phyloP scores from a whole-genome alignment of 2,113 vertebrate species.

The Aphelocoma coerulescens region DNA sequence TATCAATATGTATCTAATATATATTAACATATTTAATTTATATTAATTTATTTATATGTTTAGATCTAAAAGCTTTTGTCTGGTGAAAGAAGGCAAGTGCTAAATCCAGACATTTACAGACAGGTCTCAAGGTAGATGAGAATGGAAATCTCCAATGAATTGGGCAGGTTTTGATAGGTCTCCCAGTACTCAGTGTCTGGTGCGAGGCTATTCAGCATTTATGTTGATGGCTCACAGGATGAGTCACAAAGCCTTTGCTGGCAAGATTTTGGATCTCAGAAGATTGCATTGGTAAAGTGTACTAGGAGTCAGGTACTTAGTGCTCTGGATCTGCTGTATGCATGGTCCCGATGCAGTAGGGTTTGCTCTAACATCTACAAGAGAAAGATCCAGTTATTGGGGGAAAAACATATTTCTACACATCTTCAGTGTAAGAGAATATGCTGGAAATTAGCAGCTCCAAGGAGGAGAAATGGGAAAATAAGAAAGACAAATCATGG shows the following conservation, averaged over 20 bases:
- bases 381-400: background rate
- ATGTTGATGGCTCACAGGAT: background rate
- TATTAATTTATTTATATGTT: background rate
- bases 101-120: background rate
- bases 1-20: background rate
- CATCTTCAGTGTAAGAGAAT: background rate
- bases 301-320: background rate
- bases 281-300: background rate
- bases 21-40: background rate
- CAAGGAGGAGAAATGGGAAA: background rate
- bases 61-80: background rate
- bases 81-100: background rate
- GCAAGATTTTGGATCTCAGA: background rate
- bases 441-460: background rate
- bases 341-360: rapidly evolving
- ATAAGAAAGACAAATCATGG: background rate
- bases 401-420: background rate
- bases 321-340: background rate
- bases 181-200: background rate
- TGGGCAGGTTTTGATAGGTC: background rate
- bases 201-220: background rate
- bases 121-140: background rate
- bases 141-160: background rate
- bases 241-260: background rate
- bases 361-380: background rate